Evolutionary conservation across 2,797 vertebrate species (phyloP).

Genomic region (Myotis daubentonii): DNA sequence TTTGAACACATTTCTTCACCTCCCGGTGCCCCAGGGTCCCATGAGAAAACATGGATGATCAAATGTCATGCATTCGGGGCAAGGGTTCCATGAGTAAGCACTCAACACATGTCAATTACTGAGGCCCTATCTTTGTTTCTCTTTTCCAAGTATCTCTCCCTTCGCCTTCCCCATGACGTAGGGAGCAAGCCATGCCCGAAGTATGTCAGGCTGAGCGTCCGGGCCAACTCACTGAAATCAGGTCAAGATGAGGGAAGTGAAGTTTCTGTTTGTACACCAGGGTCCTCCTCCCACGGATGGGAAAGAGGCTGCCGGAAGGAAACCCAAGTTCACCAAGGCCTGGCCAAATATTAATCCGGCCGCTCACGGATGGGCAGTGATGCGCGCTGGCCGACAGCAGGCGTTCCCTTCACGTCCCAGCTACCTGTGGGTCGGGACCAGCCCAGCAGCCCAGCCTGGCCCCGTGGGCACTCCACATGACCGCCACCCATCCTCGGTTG

Average conservation of each 20-base stretch:
- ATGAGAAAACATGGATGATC: neutral
- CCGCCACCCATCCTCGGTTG: neutral
- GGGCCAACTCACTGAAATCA: neutral
- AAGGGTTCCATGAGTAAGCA: neutral
- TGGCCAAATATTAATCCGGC: conserved; percentile 80
- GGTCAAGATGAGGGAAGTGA: neutral
- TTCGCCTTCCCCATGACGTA: neutral
- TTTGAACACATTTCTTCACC: neutral
- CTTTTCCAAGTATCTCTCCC: neutral
- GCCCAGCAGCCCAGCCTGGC: neutral
- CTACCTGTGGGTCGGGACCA: neutral
- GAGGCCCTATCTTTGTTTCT: neutral
- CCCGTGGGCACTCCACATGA: neutral
- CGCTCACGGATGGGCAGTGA: conserved; percentile 63
- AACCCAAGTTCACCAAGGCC: conserved; percentile 56
- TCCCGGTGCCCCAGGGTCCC: neutral
- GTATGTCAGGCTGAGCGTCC: neutral
- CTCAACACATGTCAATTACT: neutral
- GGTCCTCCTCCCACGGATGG: neutral
- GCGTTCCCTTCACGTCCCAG: neutral
- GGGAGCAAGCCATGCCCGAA: neutral
- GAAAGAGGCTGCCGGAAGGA: conserved; percentile 65
- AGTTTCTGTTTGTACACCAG: neutral
- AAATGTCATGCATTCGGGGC: neutral
- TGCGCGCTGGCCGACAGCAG: neutral